phyloP scores from a whole-genome alignment of 2,888 invertebrate genomes.

The Crepidodera aurea region DNA sequence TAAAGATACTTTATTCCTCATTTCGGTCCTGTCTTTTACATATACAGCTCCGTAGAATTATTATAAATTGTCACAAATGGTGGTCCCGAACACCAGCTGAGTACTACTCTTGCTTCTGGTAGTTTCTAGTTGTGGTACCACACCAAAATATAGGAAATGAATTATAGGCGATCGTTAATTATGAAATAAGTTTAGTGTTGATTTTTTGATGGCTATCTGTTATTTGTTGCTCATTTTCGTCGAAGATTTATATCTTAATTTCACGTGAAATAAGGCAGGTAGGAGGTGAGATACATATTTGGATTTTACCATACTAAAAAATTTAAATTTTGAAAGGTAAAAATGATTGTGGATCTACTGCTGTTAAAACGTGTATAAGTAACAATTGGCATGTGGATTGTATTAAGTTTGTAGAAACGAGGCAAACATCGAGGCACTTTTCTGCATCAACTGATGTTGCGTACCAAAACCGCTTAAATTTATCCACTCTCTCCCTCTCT shows the following conservation, averaged over 20 bases:
- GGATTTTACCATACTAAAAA: too few species aligned
- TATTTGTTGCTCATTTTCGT: not conserved
- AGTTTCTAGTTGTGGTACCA: slow-evolving; percentile 32
- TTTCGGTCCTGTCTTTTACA: slow-evolving; percentile 29
- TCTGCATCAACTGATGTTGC: too few species aligned
- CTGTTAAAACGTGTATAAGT: too few species aligned
- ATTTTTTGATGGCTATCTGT: slow-evolving; percentile 51
- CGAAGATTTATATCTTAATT: slow-evolving; percentile 22
- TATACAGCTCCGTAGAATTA: slow-evolving; percentile 49
- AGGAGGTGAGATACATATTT: too few species aligned
- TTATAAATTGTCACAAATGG: slow-evolving; percentile 54
- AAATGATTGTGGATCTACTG: too few species aligned
- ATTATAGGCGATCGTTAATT: slow-evolving; percentile 48
- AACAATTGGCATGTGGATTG: too few species aligned
- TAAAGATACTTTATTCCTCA: too few species aligned
- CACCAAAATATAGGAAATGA: slow-evolving; percentile 49
- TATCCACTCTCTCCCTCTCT: too few species aligned
- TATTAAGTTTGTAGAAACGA: too few species aligned
- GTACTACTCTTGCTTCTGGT: slow-evolving; percentile 43
- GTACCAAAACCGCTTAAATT: too few species aligned
- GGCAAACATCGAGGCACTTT: too few species aligned
- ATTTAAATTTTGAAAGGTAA: too few species aligned
- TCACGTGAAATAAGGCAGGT: not conserved
- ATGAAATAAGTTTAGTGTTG: slow-evolving; percentile 47
- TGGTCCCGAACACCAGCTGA: slow-evolving; percentile 52